Conservation (phyloP, 2,797 vertebrate species). For the Catamblyrhynchus diadema region DNA sequence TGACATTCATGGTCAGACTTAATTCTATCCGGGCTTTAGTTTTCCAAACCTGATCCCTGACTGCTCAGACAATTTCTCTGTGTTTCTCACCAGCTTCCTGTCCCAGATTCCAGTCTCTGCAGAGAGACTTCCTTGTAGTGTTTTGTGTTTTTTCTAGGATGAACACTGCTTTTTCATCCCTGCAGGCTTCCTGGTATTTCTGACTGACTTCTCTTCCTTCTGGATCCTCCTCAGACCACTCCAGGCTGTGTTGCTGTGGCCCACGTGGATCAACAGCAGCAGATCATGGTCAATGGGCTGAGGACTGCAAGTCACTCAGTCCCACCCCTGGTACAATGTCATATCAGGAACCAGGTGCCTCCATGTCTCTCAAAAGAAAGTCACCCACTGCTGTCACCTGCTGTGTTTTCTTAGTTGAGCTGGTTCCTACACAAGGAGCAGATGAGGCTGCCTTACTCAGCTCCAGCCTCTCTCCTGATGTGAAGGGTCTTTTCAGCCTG, state of each 20-base stretch:
- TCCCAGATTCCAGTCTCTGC: neutral
- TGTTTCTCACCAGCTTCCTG: neutral
- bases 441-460: neutral
- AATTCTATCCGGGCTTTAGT: neutral
- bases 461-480: neutral
- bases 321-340: neutral
- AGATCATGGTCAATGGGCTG: neutral
- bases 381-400: neutral
- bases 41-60: neutral
- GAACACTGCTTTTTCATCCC: neutral
- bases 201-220: neutral
- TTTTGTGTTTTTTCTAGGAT: neutral
- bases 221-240: neutral
- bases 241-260: too few relatives aligned
- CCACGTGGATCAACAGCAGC: neutral
- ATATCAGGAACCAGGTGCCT: neutral
- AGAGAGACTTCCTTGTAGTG: neutral
- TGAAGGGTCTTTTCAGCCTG: neutral
- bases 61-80: neutral
- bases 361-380: fast-evolving
- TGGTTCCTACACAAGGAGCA: fast-evolving
- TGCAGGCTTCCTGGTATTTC: neutral
- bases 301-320: neutral
- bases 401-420: neutral
- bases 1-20: fast-evolving